Base-by-base conservation (phyloP, 1,140 invertebrate genomes). In the Cydia splendana region DNA sequence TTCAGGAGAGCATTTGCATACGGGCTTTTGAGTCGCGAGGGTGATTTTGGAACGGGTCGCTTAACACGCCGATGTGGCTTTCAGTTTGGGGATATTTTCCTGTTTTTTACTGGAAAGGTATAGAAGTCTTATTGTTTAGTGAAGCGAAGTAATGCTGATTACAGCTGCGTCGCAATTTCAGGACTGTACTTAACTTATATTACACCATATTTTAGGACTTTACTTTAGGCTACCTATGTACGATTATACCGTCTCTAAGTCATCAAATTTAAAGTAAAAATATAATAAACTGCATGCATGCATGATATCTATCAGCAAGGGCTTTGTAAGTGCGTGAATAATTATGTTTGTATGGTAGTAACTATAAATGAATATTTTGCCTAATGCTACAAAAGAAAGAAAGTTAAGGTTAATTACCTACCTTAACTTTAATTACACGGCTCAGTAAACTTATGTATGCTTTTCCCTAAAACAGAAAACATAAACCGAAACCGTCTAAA, bases 1-100 rank as follows among this genome's bases (percentile, higher is more conserved):
- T 92, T 90, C 80, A 79, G 82, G 86, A 90, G 89, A 90, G 82
- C 86, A 91, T 91, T 91, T 90, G 85, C 89, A 91, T 92, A 88
- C 88, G 86, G 79, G 76, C 80, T 83, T 82, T 87, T 85, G 85
- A 83, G 78, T 80, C 80, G 76, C 77, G 80, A 86, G 88, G 89
- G 87, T 84, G 85, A 85, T 87, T 85, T 79, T 77, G 79, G 79
- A 83, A 84, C 86, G 90, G 88, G 76, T 92, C 88, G 85, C 88
- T 91, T 86, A 82, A 79, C 85, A 88, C 83, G 81, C 74, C 88
- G 86, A 85, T 84, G 81, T 81, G 51, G 81, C 57, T 62, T 62
- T 62, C 18, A 79, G 20, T 69, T 79, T 79, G 75, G 77, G 74
- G 80, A 82, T 77, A 77, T 86, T 90, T 89, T 87, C 85, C 86